phyloP scores from a whole-genome alignment of 2,797 vertebrate genomes.

The Phataginus tricuspis region DNA sequence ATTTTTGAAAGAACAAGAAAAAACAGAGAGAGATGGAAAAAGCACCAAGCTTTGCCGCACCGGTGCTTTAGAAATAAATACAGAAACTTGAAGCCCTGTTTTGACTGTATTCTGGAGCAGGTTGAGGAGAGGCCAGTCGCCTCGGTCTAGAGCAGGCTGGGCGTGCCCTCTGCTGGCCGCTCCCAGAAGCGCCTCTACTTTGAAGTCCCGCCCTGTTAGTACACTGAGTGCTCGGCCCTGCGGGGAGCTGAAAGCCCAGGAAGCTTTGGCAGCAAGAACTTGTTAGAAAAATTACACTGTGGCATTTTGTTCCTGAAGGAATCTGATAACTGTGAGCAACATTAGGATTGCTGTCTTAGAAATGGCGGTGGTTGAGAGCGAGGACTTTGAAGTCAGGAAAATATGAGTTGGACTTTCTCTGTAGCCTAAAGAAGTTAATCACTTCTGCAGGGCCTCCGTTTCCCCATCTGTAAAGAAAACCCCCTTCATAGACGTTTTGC shows the following conservation, averaged over 20 bases:
- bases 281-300: constrained; percentile 65
- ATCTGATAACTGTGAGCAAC: constrained; percentile 63
- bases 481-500: background rate
- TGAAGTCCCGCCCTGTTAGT: constrained; percentile 61
- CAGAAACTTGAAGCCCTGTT: background rate
- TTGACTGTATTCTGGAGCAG: background rate
- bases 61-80: background rate
- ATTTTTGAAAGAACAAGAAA: background rate
- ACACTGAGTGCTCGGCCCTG: background rate
- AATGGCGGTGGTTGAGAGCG: background rate
- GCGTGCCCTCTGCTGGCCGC: constrained; percentile 83
- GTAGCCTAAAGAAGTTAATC: background rate
- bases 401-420: background rate
- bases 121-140: background rate
- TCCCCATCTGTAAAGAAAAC: background rate
- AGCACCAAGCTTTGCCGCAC: background rate
- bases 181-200: background rate
- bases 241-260: constrained; percentile 35
- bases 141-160: constrained; percentile 61
- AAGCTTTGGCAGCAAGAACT: constrained; percentile 53
- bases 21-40: background rate
- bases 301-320: constrained; percentile 55
- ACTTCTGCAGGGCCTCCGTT: background rate
- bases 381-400: constrained; percentile 36
- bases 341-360: background rate